Base-by-base conservation (phyloP, 2,113 vertebrate species). In the Spheniscus mendiculus region DNA sequence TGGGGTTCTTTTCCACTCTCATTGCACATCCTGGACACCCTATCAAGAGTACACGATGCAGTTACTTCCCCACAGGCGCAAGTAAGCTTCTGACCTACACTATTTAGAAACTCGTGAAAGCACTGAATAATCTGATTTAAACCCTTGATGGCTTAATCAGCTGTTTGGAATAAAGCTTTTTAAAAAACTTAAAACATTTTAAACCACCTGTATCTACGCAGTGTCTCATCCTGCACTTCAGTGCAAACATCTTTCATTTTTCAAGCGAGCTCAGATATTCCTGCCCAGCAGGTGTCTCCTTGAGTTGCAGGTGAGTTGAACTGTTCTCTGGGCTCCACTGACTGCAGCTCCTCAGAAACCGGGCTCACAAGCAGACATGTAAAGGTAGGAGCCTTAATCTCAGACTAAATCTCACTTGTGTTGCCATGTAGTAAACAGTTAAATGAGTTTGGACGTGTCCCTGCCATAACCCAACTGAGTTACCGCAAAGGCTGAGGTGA, bases 401-500 rank as follows among this genome's bases (percentile, higher is more conserved):
- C 78, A 49, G 20, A 5, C 65, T 9, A 21, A 62, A 71, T 32
- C 63, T 66, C 38, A 21, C 42, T 34, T 50, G 42, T 2, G 11
- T 15, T 74, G 58, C 72, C 59, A 5, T 0, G 2, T 21, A 47
- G 29, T 15, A 6, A 76, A 44, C 36, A 74, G 19, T 29, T 9
- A 20, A 17, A 19, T 11, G 42, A 62, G 34, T 44, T 65, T 58
- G 49, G 76, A n/a, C 0, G 0, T 3, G 40, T 21, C n/a, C 18
- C 29, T 91, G 63, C 65, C 42, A 36, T 61, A 65, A 77, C 15
- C 21, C 53, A 40, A 2, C 11, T 4, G 79, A 87, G 63, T 14
- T 49, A 26, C 44, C 3, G 1, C 1, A 0, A 20, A 66, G 36
- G 21, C 42, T 10, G 50, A 77, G 71, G 36, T 11, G 27, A 42